Base-by-base conservation (phyloP, 1,140 invertebrate genomes). In the Ladona fulva region DNA sequence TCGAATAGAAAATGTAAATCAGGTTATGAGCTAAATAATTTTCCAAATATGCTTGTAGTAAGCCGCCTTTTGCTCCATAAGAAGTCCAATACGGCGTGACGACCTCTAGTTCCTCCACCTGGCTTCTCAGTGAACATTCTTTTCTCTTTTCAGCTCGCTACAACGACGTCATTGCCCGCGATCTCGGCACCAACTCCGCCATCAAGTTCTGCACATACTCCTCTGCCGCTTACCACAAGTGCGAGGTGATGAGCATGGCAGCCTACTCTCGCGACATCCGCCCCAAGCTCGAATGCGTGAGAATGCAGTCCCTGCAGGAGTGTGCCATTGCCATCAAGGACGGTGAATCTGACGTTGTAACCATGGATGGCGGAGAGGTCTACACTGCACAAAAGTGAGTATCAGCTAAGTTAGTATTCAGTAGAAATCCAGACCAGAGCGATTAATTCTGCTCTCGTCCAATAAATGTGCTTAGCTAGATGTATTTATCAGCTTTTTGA, bases 121-220 rank as follows among this genome's bases (percentile, higher is more conserved):
- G 42, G 6, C 12, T 76, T 29, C 19, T 42, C 42, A 7, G 76
- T 37, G 42, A 77, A 76, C 12, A 75, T 81, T n/a, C 25, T 74
- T 66, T 25, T 78, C 29, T 37, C 29, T 75, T 82, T 82, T 29
- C 79, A 86, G 90, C 91, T 1, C 92, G 93, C 83, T 94, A 93
- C 81, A 88, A 90, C 73, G 90, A 92, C 80, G 92, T 94, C n/a
- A 92, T 95, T 79, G 92, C 93, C 80, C 88, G 92, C 74, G 89
- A 90, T 42, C 89, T 88, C 74, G 91, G 91, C 8, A 86, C 88
- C 0, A 86, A 88, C 79, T 79, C 81, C 29, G 82, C 83, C 25
- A 84, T 88, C 14, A 87, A 90, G 24, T 83, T 93, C 78, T 94
- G 93, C 81, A 89, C 92, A 11, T 89, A 88, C 24, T 86, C 85